These are phyloP conservation scores for Berghia stephanieae DNA, from an alignment of 1,140 invertebrate species.

Conservation along the genomic window DNA sequence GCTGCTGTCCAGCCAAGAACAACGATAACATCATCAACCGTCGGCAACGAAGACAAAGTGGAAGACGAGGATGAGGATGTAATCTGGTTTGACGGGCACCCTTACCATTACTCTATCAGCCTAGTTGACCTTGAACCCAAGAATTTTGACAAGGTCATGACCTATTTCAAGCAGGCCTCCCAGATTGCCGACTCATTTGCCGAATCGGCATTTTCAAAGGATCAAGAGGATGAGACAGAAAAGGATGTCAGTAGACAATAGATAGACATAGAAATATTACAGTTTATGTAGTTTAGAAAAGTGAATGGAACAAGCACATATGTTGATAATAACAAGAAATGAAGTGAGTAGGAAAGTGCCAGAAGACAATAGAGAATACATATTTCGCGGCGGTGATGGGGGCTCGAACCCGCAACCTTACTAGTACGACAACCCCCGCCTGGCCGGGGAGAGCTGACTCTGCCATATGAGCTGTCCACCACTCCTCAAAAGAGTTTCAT, in stretches of 20 bases:
- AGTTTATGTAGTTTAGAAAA: too few relatives aligned
- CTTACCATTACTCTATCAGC: conserved; percentile 51
- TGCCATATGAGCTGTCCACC: too few relatives aligned
- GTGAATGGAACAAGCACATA: too few relatives aligned
- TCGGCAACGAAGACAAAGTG: neutral
- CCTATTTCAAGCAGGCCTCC: conserved; percentile 46
- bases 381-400: too few relatives aligned
- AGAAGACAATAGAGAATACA: too few relatives aligned
- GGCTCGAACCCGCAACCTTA: too few relatives aligned
- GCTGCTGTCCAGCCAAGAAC: conserved; percentile 52
- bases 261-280: neutral
- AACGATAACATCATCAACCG: neutral
- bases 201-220: conserved; percentile 21
- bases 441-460: too few relatives aligned
- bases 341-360: too few relatives aligned
- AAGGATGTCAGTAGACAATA: neutral
- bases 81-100: conserved; percentile 33
- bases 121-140: conserved; percentile 62
- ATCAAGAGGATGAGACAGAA: neutral
- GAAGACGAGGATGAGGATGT: neutral
- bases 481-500: too few relatives aligned
- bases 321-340: too few relatives aligned
- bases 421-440: too few relatives aligned
- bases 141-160: conserved; percentile 57
- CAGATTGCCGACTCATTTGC: conserved; percentile 49